phyloP scores from a whole-genome alignment of 1,140 invertebrate genomes.

The Ceratina australensis region DNA sequence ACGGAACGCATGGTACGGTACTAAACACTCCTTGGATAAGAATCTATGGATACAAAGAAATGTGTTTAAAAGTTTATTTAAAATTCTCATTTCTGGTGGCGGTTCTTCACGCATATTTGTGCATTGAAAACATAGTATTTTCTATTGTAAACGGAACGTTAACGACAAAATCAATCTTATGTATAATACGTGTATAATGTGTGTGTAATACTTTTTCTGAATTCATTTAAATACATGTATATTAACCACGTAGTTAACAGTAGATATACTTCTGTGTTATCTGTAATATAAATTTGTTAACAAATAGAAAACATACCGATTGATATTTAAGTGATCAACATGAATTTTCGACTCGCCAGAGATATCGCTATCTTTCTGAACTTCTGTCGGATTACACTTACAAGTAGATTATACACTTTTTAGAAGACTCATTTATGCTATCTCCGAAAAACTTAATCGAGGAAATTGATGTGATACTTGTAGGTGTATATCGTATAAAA shows the following conservation, averaged over 20 bases:
- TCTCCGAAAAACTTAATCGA: not conserved
- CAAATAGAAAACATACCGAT: constrained; percentile 7
- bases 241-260: constrained; percentile 20
- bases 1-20: constrained; percentile 58
- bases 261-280: constrained; percentile 25
- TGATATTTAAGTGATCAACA: constrained; percentile 11
- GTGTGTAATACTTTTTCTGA: constrained; percentile 10
- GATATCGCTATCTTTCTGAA: not conserved
- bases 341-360: too few species aligned
- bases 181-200: constrained; percentile 10
- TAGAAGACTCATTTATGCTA: not conserved
- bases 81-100: constrained; percentile 41
- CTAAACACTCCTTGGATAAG: constrained; percentile 60
- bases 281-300: constrained; percentile 6
- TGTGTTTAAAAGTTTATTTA: constrained; percentile 28
- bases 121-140: constrained; percentile 7
- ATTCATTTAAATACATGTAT: constrained; percentile 27
- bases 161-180: constrained; percentile 27
- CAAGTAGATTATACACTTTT: constrained; percentile 1
- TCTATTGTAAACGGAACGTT: constrained; percentile 15
- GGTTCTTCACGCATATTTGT: constrained; percentile 35
- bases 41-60: constrained; percentile 14
- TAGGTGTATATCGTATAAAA: not conserved
- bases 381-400: not conserved
- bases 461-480: not conserved